Conservation (phyloP, 2,797 vertebrate genomes). For the Crypturellus tataupa region DNA sequence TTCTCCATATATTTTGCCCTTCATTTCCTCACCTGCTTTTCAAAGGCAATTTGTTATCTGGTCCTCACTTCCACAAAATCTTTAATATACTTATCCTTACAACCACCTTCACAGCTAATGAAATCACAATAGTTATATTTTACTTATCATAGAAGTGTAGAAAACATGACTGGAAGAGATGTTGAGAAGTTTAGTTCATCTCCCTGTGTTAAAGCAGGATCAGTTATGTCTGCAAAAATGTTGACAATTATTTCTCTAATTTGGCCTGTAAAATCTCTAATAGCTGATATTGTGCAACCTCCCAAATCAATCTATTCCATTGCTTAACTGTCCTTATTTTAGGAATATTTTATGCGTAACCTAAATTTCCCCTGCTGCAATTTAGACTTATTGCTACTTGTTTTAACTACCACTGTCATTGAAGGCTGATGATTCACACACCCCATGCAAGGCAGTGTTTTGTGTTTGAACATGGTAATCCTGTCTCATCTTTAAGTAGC, state of each 20-base stretch:
- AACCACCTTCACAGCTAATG: neutral
- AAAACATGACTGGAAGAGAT: neutral
- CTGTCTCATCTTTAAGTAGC: neutral
- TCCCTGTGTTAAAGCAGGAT: neutral
- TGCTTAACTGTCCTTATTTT: neutral
- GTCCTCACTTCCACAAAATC: neutral
- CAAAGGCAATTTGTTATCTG: constrained; percentile 13
- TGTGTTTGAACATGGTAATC: neutral
- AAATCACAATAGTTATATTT: neutral
- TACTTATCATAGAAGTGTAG: accelerated
- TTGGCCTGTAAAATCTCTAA: neutral
- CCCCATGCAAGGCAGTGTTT: neutral
- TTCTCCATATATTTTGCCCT: constrained; percentile 1
- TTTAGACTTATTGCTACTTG: neutral
- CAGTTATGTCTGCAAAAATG: neutral
- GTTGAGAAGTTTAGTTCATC: neutral
- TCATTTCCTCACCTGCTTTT: constrained; percentile 14
- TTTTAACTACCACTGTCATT: neutral
- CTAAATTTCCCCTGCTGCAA: neutral
- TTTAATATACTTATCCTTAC: neutral
- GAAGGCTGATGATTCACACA: neutral
- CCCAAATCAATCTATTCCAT: neutral
- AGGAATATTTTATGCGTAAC: neutral
- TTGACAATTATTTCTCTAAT: neutral
- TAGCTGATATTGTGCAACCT: neutral